These are phyloP conservation scores for Pyrrhosoma nymphula DNA, from an alignment of 2,888 invertebrate species.

Conservation along the genomic window DNA sequence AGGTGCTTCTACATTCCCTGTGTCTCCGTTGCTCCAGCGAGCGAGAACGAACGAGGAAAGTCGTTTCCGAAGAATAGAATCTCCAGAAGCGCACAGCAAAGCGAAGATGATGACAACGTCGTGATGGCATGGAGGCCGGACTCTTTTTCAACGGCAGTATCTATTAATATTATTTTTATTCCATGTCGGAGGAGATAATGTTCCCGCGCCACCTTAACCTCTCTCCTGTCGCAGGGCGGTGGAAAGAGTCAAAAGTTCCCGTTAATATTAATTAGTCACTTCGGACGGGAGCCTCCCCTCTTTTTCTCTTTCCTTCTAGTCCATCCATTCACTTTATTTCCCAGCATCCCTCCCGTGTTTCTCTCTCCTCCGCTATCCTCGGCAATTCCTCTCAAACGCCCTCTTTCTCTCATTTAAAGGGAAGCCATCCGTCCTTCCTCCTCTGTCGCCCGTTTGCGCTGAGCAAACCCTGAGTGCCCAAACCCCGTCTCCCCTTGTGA, in stretches of 20 bases:
- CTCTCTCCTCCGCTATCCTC: neutral
- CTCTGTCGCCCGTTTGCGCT: neutral
- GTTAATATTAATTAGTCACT: constrained; percentile 59
- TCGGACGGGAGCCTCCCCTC: neutral
- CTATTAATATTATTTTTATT: neutral
- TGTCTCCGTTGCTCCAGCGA: neutral
- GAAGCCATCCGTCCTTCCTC: neutral
- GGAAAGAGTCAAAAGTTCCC: neutral
- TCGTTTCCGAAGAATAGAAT: neutral
- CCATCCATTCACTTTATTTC: neutral
- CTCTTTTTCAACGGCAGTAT: neutral
- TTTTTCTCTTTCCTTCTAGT: neutral
- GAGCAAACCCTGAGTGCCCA: neutral
- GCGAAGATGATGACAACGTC: neutral
- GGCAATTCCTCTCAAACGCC: neutral
- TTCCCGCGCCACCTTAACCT: neutral
- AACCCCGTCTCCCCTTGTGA: too few species aligned
- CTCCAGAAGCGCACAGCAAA: neutral
- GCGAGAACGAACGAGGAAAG: neutral
- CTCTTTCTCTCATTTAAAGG: constrained; percentile 7
- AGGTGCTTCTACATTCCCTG: too few species aligned
- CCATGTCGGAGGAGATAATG: neutral
- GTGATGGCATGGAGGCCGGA: neutral
- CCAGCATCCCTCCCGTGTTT: neutral
- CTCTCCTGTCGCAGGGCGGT: neutral